Evolutionary conservation across 2,113 vertebrate genomes (phyloP).

Genomic region (Megaceryle maxima): DNA sequence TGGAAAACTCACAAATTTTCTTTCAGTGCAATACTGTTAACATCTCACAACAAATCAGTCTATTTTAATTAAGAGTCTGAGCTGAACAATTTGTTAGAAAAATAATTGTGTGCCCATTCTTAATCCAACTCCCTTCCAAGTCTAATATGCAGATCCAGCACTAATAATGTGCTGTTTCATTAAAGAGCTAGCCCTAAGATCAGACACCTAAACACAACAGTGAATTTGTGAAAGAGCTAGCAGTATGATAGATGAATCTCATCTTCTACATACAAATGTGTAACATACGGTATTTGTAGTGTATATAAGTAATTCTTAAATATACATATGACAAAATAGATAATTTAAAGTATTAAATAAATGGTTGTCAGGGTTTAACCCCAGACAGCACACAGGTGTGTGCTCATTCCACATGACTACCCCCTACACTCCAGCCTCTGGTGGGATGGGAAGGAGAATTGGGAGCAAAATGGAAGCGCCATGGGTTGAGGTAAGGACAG

Average conservation of each 20-base stretch:
- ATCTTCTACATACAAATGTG: neutral
- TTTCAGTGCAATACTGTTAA: neutral
- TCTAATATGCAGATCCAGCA: neutral
- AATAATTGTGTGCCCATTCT: neutral
- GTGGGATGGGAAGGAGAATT: no score
- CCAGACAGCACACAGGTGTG: no score
- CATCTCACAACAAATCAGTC: neutral
- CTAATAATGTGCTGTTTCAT: neutral
- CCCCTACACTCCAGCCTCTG: no score
- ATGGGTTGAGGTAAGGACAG: no score
- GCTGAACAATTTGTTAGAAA: neutral
- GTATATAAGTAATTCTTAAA: neutral
- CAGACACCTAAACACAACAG: neutral
- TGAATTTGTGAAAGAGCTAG: neutral
- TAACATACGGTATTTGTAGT: neutral
- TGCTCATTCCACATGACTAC: no score
- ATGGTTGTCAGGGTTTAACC: neutral
- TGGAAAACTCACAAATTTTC: neutral
- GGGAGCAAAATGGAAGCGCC: no score
- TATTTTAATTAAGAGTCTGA: neutral
- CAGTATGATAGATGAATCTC: neutral
- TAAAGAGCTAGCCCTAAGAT: neutral
- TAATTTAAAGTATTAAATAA: neutral
- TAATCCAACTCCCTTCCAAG: neutral
- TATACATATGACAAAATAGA: neutral